phyloP scores from a whole-genome alignment of 2,113 vertebrate genomes.

The Ginglymostoma cirratum region DNA sequence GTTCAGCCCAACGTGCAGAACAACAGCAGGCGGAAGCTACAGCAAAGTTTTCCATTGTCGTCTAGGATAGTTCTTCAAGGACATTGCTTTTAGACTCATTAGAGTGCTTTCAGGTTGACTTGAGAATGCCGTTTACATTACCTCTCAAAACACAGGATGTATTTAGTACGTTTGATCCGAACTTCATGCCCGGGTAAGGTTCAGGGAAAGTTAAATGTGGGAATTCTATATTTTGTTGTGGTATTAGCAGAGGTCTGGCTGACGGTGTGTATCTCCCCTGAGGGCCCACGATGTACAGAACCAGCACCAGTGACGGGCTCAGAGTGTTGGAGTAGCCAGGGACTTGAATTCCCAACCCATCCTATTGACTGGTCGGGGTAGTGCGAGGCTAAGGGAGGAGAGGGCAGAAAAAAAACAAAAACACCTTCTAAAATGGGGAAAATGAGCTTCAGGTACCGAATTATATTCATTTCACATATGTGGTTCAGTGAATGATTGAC shows the following conservation, averaged over 20 bases:
- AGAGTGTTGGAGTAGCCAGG: neutral
- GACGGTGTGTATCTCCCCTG: neutral
- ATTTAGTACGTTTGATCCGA: conserved; percentile 7
- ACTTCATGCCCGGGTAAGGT: conserved; percentile 20
- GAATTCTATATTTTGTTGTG: neutral
- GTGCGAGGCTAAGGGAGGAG: neutral
- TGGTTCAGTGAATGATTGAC: neutral
- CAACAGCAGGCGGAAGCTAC: neutral
- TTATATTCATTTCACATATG: neutral
- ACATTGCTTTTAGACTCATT: neutral
- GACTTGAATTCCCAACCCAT: neutral
- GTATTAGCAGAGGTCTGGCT: neutral
- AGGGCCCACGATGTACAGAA: neutral
- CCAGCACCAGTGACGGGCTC: neutral
- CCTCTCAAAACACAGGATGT: neutral
- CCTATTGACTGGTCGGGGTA: neutral
- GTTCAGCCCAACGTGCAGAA: neutral
- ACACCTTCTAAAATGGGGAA: neutral
- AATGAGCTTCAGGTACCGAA: neutral
- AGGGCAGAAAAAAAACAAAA: neutral
- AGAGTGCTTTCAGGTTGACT: neutral
- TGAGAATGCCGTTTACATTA: neutral
- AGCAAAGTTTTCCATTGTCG: neutral
- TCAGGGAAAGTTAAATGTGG: neutral
- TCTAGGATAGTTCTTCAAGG: neutral